Conservation (phyloP, 2,113 vertebrate genomes). For the Gadus chalcogrammus region DNA sequence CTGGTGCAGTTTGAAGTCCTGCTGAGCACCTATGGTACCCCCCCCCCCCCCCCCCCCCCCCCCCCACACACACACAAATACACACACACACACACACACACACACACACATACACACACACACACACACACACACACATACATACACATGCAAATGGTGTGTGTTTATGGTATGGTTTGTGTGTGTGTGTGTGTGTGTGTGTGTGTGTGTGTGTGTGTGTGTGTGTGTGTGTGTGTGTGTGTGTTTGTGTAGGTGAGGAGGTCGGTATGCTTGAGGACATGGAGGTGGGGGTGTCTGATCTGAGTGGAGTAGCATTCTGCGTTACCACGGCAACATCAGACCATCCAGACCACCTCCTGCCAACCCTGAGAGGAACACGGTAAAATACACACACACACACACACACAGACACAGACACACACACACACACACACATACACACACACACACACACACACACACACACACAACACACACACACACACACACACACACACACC, state of each 20-base stretch:
- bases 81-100: neutral
- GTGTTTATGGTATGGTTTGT: neutral
- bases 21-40: constrained; percentile 85
- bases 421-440: neutral
- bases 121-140: neutral
- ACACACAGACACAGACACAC: neutral
- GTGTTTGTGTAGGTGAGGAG: constrained; percentile 78
- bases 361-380: constrained; percentile 80
- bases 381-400: constrained; percentile 41
- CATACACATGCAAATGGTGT: too few species aligned
- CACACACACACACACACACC: neutral
- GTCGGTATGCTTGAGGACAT: constrained; percentile 90
- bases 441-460: neutral
- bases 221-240: constrained; percentile 3
- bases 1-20: constrained; percentile 84
- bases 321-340: constrained; percentile 78
- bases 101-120: neutral
- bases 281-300: constrained; percentile 84
- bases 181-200: constrained; percentile 52
- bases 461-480: neutral
- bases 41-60: neutral
- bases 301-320: constrained; percentile 79
- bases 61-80: too few species aligned
- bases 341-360: constrained; percentile 69
- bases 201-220: constrained; percentile 43